These are phyloP conservation scores for Cyanistes caeruleus DNA, from an alignment of 2,113 vertebrate genomes.

Conservation along the genomic window DNA sequence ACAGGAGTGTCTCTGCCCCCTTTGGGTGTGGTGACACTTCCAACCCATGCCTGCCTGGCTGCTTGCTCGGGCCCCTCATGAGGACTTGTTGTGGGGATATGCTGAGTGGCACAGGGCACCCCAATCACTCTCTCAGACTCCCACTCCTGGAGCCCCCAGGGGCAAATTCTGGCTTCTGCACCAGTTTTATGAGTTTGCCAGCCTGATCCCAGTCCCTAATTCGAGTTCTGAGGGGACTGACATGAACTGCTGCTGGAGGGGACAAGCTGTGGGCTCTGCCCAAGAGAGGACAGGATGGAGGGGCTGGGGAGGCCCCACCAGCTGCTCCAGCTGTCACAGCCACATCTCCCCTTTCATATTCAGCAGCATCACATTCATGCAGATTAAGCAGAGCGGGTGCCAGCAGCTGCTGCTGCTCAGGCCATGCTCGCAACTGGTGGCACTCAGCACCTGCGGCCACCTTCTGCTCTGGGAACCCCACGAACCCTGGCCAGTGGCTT, in stretches of 20 bases:
- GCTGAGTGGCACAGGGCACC: background rate
- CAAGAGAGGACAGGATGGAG: rapidly evolving
- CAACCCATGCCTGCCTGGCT: background rate
- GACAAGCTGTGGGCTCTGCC: background rate
- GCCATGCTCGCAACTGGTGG: rapidly evolving
- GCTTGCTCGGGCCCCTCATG: background rate
- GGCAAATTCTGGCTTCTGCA: background rate
- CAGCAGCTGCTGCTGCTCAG: slow-evolving; percentile 20
- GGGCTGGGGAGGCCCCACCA: background rate
- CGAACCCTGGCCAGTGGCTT: background rate
- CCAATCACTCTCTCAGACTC: background rate
- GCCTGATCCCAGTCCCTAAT: background rate
- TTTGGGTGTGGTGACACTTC: background rate
- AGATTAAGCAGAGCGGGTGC: background rate
- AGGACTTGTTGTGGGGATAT: background rate
- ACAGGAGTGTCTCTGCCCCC: background rate
- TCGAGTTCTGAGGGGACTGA: background rate
- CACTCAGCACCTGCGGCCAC: background rate
- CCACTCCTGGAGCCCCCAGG: background rate
- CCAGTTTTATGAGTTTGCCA: background rate
- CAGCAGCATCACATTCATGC: background rate
- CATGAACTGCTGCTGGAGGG: background rate
- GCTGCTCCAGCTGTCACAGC: background rate
- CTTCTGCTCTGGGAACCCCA: rapidly evolving
- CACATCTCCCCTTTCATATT: background rate